phyloP scores from a whole-genome alignment of 2,888 invertebrate genomes.

The Drosophila borealis region DNA sequence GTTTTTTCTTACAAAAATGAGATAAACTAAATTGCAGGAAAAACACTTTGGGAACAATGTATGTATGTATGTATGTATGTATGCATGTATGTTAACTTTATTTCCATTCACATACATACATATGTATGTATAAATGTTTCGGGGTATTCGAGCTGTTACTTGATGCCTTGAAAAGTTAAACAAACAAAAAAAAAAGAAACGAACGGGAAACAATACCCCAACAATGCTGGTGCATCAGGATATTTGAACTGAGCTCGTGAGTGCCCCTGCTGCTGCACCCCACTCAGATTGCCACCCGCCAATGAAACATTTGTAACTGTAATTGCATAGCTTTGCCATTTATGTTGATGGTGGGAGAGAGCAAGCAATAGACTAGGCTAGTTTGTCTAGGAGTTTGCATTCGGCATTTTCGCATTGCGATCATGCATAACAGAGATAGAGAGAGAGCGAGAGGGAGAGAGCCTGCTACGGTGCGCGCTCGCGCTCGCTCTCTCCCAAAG shows the following conservation, averaged over 20 bases:
- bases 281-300: slow-evolving; percentile 2
- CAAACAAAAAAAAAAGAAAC: not conserved
- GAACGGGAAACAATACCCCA: not conserved
- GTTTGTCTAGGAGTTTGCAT: slow-evolving; percentile 20
- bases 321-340: slow-evolving; percentile 13
- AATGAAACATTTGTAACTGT: slow-evolving; percentile 30
- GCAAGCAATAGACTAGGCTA: not conserved
- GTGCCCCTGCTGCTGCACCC: slow-evolving; percentile 3
- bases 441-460: slow-evolving; percentile 1
- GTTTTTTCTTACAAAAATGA: not conserved
- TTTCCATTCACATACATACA: too few relatives aligned
- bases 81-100: too few relatives aligned
- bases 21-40: not conserved
- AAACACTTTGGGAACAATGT: not conserved
- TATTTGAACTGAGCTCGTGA: slow-evolving; percentile 13
- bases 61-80: not conserved
- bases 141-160: slow-evolving; percentile 2
- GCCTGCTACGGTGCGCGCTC: not conserved
- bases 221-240: slow-evolving; percentile 5
- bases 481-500: slow-evolving; percentile 16
- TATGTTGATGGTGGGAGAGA: not conserved
- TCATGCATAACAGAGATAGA: slow-evolving; percentile 34
- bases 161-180: not conserved
- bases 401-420: slow-evolving; percentile 40
- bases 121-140: not conserved